phyloP scores from a whole-genome alignment of 2,888 invertebrate species.

The Mimas tiliae region DNA sequence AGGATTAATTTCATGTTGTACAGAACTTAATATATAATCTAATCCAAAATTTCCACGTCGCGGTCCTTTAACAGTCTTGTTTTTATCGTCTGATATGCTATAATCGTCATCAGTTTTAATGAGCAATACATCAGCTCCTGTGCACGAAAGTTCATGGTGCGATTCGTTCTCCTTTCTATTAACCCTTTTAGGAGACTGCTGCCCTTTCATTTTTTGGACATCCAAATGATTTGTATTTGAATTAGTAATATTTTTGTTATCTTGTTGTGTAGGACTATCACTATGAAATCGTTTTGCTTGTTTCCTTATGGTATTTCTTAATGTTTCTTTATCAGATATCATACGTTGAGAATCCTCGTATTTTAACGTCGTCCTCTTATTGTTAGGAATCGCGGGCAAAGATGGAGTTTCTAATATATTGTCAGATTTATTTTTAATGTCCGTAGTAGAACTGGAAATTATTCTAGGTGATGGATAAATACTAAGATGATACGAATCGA shows the following conservation, averaged over 20 bases:
- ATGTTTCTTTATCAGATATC: neutral
- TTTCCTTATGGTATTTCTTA: neutral
- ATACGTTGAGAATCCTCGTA: neutral
- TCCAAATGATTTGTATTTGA: neutral
- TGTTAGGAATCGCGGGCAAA: constrained; percentile 19
- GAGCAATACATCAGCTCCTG: constrained; percentile 52
- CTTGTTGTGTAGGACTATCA: neutral
- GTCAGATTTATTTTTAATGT: constrained; percentile 34
- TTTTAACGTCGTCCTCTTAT: neutral
- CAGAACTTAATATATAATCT: constrained; percentile 59
- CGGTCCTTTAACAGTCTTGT: constrained; percentile 30
- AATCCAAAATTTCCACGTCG: constrained; percentile 50
- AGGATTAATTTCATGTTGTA: constrained; percentile 50
- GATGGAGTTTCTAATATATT: constrained; percentile 18
- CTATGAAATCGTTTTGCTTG: neutral
- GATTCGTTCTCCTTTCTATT: constrained; percentile 37
- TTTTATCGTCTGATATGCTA: constrained; percentile 12
- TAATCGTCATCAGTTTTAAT: constrained; percentile 42
- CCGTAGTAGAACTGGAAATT: constrained; percentile 42
- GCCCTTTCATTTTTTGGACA: neutral
- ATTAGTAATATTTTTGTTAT: neutral
- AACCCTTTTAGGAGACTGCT: neutral
- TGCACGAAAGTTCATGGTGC: constrained; percentile 52
- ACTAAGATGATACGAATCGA: constrained; percentile 51
- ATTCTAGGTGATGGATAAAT: constrained; percentile 46